phyloP scores from a whole-genome alignment of 2,888 invertebrate genomes.

The Philhelius pedissequus region DNA sequence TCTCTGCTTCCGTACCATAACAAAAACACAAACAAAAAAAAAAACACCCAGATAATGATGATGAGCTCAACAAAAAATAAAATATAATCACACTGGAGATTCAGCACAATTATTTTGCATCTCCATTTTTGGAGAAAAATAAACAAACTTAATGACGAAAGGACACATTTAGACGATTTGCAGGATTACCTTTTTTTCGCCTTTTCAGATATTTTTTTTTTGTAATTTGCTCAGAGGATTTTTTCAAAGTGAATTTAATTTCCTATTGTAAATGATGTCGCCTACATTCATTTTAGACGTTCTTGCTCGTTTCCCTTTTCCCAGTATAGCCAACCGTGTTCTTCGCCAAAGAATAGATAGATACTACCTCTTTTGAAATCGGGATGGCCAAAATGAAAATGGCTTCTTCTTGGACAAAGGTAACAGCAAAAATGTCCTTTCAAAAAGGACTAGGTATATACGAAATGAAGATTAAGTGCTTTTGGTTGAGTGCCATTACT shows the following conservation, averaged over 20 bases:
- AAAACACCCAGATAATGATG: conserved; percentile 21
- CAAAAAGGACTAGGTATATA: conserved; percentile 30
- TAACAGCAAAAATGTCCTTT: conserved; percentile 33
- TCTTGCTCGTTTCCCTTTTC: background rate
- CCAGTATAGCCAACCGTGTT: background rate
- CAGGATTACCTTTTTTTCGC: conserved; percentile 8
- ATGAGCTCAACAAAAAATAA: conserved; percentile 40
- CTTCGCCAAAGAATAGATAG: background rate
- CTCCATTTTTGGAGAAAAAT: background rate
- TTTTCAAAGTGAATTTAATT: conserved; percentile 52
- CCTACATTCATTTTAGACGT: background rate
- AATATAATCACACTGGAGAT: conserved; percentile 21
- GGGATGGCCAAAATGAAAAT: background rate
- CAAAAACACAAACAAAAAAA: too few relatives aligned
- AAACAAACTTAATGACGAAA: conserved; percentile 33
- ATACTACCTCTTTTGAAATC: too few relatives aligned
- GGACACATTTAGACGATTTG: conserved; percentile 21
- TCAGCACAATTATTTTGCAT: conserved; percentile 14
- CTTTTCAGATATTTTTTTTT: background rate
- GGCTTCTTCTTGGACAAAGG: conserved; percentile 3
- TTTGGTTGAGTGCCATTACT: conserved; percentile 44
- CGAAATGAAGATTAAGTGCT: conserved; percentile 60
- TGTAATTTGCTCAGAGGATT: conserved; percentile 53
- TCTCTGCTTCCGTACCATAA: background rate
- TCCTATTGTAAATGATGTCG: conserved; percentile 47